Evolutionary conservation across 2,113 vertebrate species (phyloP), one percentile per base, ranked within the genome.

Genomic region (Uria aalge): DNA sequence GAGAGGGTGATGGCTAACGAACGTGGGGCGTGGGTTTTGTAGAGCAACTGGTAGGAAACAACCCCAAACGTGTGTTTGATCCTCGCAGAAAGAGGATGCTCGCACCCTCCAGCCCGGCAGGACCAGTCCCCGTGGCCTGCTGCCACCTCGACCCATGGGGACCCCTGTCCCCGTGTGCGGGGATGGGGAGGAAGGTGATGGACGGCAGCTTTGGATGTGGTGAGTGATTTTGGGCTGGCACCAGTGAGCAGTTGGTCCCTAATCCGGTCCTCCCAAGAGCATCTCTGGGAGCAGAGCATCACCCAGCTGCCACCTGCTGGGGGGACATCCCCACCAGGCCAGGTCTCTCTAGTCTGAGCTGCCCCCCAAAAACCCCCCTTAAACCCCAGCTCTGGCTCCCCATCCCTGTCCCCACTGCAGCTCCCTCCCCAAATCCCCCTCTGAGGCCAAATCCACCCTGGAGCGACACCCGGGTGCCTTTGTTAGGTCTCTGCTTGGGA

Each of bases 31-130:
- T 3, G 34, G 62, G 12, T 32, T 90, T 45, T 41, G 32, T 71
- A 43, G 78, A 71, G 74, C 69, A 62, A 14, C 26, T 0, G 1
- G 34, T 23, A 29, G 68, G 32, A 68, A 76, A 30, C 45, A 41
- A 10, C 18, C 11, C 40, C 63, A n/a, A 47, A 40, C 0, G 29
- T 2, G 10, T 34, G 50, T n/a, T 60, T 17, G 41, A 43, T 34
- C 29, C 73, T 60, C 1, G 1, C 8, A 13, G 43, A 13, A 43
- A 20, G 38, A 45, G 24, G 32, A 15, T 43, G 27, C 57, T 90
- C 2, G 0, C 1, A 2, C 21, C 13, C 5, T 43, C 20, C 30
- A 4, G 8, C 21, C 34, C 8, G 2, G 29, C 3, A 38, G 19
- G 43, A 64, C 10, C 24, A 3, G 2, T 47, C 50, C 52, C 50